Evolutionary conservation across 2,888 invertebrate genomes (phyloP), one percentile per base, ranked within the genome.

Genomic region (Diaprepes abbreviatus): DNA sequence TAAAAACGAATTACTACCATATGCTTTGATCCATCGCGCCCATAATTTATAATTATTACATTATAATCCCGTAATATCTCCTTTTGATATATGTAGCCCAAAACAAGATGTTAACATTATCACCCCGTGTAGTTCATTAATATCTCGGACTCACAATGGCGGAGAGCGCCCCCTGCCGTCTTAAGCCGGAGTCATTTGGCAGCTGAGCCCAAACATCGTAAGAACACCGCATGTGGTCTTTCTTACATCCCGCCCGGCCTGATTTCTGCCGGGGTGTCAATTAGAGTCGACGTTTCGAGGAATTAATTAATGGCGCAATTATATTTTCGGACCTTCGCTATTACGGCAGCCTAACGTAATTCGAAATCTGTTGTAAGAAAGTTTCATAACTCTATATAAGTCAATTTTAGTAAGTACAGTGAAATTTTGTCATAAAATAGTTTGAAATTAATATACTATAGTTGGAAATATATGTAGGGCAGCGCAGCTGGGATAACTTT

Each of bases 81-180:
- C 57, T 45, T 40, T 63, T 66, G 66, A 66, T 62, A 60, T 55
- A 67, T 54, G 57, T 55, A 38, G 17, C 36, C 58, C 69, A 54
- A 64, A 69, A 69, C 69, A 69, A 69, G 69, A 69, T 69, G 69
- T 69, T 69, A 69, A 69, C 69, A 69, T 69, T 69, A 69, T 69
- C 69, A 52, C 69, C 69, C 58, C 64, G 40, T 64, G 64, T 63
- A 45, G 66, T 70, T 66, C 66, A 65, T 65, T 70, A 65, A 65
- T 65, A 64, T 52, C 62, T 16, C 52, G 52, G 58, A 36, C 50
- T 33, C 24, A 69, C 69, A 69, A 69, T 69, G 57, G 57, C 57
- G 48, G 24, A 48, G 57, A 35, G 35, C 52, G 52, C 63, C 63
- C 67, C 57, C 66, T 60, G 59, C 66, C 55, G 66, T 24, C 45